phyloP scores from a whole-genome alignment of 2,797 vertebrate genomes.

The Galago senegalensis region DNA sequence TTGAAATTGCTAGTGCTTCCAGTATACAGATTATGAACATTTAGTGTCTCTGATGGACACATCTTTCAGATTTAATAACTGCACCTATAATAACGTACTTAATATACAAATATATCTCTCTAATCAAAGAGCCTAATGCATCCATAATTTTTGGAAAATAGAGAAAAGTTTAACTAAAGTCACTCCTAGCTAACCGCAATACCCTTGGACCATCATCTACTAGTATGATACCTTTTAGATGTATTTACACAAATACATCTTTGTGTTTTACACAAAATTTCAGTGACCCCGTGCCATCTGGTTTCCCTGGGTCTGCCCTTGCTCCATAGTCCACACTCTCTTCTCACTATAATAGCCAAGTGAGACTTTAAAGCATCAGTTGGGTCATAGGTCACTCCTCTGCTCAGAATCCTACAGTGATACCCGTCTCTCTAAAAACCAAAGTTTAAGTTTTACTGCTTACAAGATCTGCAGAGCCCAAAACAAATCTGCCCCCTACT shows the following conservation, averaged over 20 bases:
- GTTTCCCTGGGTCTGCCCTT: not conserved
- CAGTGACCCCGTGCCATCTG: not conserved
- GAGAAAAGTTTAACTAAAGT: conserved; percentile 10
- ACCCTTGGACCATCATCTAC: not conserved
- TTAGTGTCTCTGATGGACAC: not conserved
- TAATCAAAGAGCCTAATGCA: conserved; percentile 16
- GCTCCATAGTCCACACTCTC: not conserved
- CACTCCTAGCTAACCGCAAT: not conserved
- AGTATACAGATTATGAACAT: conserved; percentile 7
- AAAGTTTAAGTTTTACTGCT: not conserved
- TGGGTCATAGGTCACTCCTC: not conserved
- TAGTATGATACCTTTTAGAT: not conserved
- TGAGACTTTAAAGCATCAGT: not conserved
- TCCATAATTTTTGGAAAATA: not conserved
- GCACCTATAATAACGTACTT: not conserved
- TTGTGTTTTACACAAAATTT: not conserved
- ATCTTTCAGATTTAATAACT: conserved; percentile 14
- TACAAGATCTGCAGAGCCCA: not conserved
- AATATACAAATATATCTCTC: not conserved
- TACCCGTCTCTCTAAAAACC: not conserved
- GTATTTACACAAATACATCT: not conserved
- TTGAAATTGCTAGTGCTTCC: conserved; percentile 6
- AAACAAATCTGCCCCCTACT: not conserved
- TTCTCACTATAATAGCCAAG: not conserved
- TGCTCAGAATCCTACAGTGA: not conserved